Base-by-base conservation (phyloP, 2,113 vertebrate species). In the Rhinogobius similis region DNA sequence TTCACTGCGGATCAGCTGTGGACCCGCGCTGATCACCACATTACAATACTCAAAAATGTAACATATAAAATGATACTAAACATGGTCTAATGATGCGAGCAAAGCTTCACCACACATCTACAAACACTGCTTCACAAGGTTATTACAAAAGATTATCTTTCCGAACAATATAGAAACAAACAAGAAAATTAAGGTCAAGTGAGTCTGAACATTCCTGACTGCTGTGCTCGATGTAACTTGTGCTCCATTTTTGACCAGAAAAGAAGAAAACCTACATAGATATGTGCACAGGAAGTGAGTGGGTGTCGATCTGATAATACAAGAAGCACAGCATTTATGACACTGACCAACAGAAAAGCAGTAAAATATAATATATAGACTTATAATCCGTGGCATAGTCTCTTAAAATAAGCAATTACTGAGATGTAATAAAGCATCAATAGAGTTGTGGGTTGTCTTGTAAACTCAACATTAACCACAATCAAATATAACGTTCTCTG, bases 271-370 rank as follows among this genome's bases (percentile, higher is more conserved):
- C 27, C 5, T n/a, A 23, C 29, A 36, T 36, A 72, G 27, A 58
- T 68, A 79, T 83, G 63, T 68, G 68, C 64, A 79, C 62, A 83
- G 83, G 83, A 87, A 85, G 76, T 73, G 76, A 77, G 78, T 79
- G 62, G 79, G 77, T 46, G 68, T 76, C 56, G 38, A 73, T 55
- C 48, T 39, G 38, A 75, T 50, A 70, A 69, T 36, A 20, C 0
- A 63, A 68, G 27, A 69, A 65, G n/a, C 38, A 44, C 43, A 29
- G 56, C 5, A 62, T 26, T 18, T 58, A 48, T 39, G 73, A 75
- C 53, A 41, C 32, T 75, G 36, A 65, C 39, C 62, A 71, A 50
- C 52, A 5, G 61, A 50, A 50, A n/a, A 3, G 16, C 16, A 46
- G 5, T 18, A 50, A 21, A 21, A 10, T 50, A 7, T 50, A 21